Conservation (phyloP, 2,888 invertebrate species). For the Mythimna vitellina region DNA sequence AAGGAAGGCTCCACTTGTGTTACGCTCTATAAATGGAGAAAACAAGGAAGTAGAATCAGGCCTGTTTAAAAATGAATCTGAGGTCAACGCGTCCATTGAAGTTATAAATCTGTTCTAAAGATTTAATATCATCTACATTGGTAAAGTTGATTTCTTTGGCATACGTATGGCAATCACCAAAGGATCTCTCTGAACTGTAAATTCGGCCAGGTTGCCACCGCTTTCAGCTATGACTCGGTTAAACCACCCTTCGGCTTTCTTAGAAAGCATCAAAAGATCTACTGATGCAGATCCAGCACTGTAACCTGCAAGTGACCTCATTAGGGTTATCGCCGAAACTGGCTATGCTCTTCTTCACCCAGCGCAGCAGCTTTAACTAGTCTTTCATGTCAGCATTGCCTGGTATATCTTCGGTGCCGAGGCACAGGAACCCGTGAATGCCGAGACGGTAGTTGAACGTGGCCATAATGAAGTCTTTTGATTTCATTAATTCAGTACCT, state of each 20-base stretch:
- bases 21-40: conserved; percentile 63
- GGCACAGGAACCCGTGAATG: conserved; percentile 68
- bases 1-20: conserved; percentile 67
- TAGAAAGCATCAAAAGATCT: conserved; percentile 69
- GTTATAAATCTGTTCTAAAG: conserved; percentile 75
- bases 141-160: conserved; percentile 41
- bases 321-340: conserved; percentile 74
- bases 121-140: conserved; percentile 66
- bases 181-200: conserved; percentile 72
- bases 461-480: conserved; percentile 63
- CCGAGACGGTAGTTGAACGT: conserved; percentile 71
- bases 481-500: background rate
- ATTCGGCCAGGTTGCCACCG: conserved; percentile 63
- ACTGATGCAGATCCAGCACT: conserved; percentile 71
- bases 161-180: conserved; percentile 67
- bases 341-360: conserved; percentile 74
- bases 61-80: conserved; percentile 49
- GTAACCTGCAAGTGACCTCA: conserved; percentile 71
- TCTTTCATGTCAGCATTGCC: conserved; percentile 77
- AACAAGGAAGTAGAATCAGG: conserved; percentile 60
- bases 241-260: conserved; percentile 69
- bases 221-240: conserved; percentile 73
- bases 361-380: conserved; percentile 70
- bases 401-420: conserved; percentile 69
- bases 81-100: conserved; percentile 63